Base-by-base conservation (phyloP, 2,113 vertebrate genomes). In the Cygnus atratus region DNA sequence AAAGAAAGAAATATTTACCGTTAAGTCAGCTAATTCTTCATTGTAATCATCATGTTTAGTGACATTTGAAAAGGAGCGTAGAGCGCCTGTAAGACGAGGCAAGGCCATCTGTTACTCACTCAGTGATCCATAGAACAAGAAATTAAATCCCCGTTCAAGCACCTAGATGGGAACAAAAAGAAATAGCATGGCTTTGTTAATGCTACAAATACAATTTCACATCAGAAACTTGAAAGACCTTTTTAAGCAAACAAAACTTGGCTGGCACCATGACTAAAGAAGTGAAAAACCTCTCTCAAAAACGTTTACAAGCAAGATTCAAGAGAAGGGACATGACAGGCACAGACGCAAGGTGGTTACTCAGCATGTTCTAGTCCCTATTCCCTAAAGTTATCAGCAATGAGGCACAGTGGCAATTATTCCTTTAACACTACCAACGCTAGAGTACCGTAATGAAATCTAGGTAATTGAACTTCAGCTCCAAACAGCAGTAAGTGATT, bases 11-110 rank as follows among this genome's bases (percentile, higher is more conserved):
- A 82, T 70, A 74, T 96, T 98, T 98, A 99, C 99, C 99, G 97
- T 99, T 91, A 99, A 98, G 92, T 99, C 99, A 97, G 94, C 97
- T 50, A 98, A 97, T 93, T 99, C 98, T 74, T 98, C 98, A 68
- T 92, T 97, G 71, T 98, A 97, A 98, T 99, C 98, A 76, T 99
- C 99, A 96, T 98, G 98, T 96, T 98, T 99, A 98, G 98, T 99
- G 98, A 99, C 99, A 95, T 98, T 99, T 97, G 99, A 99, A 98
- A 99, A 99, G 89, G 99, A 99, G 95, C 99, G 99, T 91, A 99
- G 97, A 22, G 99, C 99, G 84, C 99, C 98, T 29, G 99, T 99
- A 95, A 99, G 99, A 66, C 99, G 98, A 84, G 99, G 99, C 97
- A 99, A 98, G 98, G 98, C 98, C 99, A 99, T 99, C 57, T 97